These are phyloP conservation scores for Dendrophyllia cribrosa DNA, from an alignment of 64 coral and sea anemone genomes.

Conservation along the genomic window DNA sequence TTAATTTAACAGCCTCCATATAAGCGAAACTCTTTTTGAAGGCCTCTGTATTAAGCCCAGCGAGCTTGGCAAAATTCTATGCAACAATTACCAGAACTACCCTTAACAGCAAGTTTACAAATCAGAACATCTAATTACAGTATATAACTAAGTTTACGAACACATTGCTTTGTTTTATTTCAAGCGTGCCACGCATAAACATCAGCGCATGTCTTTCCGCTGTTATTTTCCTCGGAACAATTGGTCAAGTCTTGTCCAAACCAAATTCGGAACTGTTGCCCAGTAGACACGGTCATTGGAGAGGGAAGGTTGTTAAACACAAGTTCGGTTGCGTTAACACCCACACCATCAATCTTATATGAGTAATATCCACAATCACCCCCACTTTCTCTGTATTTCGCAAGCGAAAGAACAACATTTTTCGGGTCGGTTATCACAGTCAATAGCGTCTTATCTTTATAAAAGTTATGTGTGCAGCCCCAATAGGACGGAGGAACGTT, in stretches of 20 bases:
- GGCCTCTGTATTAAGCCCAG: no score
- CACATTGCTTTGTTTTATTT: not conserved
- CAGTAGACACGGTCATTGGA: not conserved
- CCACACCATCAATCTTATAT: not conserved
- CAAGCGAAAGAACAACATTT: not conserved
- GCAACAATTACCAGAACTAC: no score
- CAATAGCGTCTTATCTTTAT: not conserved
- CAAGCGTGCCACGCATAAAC: not conserved
- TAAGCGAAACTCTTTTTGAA: no score
- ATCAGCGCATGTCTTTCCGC: not conserved
- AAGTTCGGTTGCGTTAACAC: not conserved
- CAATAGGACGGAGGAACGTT: not conserved
- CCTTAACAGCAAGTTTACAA: no score
- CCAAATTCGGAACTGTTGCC: not conserved
- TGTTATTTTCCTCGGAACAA: not conserved
- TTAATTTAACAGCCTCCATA: not conserved
- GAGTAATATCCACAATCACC: not conserved
- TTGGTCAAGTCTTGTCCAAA: not conserved
- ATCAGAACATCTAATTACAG: no score
- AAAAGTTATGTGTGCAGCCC: not conserved
- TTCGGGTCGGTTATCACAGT: not conserved
- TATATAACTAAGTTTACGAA: no score
- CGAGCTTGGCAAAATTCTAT: no score
- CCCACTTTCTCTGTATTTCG: not conserved
- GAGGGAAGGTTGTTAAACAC: not conserved